Percentiles rank a stretch among this genome's conserved stretches.
Evolutionary conservation across 2,113 vertebrate species (phyloP).

Genomic region (Grallaria varia): DNA sequence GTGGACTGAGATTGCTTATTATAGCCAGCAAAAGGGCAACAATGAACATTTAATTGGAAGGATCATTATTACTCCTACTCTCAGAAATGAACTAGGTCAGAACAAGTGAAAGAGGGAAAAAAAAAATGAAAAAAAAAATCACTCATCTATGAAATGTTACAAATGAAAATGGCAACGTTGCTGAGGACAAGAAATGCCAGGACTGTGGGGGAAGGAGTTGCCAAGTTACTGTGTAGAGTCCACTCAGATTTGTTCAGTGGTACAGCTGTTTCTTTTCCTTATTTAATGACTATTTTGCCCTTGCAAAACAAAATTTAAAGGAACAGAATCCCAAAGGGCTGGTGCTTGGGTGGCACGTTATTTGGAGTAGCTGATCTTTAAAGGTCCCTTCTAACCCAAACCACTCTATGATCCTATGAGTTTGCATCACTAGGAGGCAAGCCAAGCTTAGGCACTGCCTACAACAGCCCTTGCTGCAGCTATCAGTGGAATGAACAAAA

Average conservation of each 20-base stretch:
- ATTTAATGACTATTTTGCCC: neutral
- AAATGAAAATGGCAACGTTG: neutral
- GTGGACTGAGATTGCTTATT: neutral
- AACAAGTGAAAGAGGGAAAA: neutral
- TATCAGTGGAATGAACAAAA: neutral
- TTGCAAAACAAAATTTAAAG: neutral
- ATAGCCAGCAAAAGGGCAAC: slow-evolving; percentile 1
- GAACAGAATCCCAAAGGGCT: neutral
- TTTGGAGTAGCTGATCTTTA: neutral
- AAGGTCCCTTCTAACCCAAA: neutral
- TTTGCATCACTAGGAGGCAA: neutral
- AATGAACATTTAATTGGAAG: neutral
- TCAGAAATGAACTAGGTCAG: neutral
- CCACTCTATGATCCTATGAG: neutral
- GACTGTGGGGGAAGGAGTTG: neutral
- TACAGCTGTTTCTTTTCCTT: neutral
- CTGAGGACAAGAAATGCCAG: neutral
- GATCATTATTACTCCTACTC: neutral
- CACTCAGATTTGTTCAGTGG: neutral
- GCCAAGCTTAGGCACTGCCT: neutral
- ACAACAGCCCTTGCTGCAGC: neutral
- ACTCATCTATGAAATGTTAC: neutral
- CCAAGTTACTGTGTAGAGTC: neutral
- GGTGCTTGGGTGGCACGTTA: neutral
- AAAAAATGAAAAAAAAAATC: neutral